Conservation (phyloP, 2,797 vertebrate genomes). For the Lacerta bilineata region DNA sequence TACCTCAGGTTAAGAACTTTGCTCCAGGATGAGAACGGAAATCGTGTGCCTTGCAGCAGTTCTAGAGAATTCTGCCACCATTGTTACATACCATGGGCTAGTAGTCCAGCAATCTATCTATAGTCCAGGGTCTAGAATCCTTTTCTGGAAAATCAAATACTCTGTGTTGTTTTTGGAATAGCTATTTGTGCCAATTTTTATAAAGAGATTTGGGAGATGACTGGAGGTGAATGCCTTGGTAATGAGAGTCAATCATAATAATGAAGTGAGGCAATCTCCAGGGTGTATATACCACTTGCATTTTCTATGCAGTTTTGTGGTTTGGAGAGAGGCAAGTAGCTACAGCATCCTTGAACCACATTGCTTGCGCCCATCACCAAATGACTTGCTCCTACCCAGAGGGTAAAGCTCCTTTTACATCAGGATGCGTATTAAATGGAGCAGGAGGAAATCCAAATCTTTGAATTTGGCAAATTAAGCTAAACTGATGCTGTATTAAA, state of each 20-base stretch:
- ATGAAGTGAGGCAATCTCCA: background rate
- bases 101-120: background rate
- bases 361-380: background rate
- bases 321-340: background rate
- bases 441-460: background rate
- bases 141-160: background rate
- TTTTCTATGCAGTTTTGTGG: background rate
- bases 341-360: background rate
- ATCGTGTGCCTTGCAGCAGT: too few relatives aligned
- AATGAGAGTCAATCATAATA: background rate
- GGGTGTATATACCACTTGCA: background rate
- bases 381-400: background rate
- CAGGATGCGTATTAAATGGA: background rate
- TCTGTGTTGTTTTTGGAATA: background rate
- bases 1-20: too few relatives aligned
- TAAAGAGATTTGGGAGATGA: background rate
- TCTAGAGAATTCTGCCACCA: background rate
- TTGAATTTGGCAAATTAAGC: slow-evolving; percentile 30
- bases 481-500: slow-evolving; percentile 27
- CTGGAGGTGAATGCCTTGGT: background rate
- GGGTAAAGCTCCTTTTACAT: background rate
- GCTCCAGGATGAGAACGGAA: too few relatives aligned
- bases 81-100: background rate
- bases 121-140: background rate
- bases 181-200: background rate